A percentile compares a stretch with the other conserved stretches of the same genome.
These are phyloP conservation scores for Orestias chungarensis DNA, from an alignment of 2,797 vertebrate genomes.

Conservation along the genomic window DNA sequence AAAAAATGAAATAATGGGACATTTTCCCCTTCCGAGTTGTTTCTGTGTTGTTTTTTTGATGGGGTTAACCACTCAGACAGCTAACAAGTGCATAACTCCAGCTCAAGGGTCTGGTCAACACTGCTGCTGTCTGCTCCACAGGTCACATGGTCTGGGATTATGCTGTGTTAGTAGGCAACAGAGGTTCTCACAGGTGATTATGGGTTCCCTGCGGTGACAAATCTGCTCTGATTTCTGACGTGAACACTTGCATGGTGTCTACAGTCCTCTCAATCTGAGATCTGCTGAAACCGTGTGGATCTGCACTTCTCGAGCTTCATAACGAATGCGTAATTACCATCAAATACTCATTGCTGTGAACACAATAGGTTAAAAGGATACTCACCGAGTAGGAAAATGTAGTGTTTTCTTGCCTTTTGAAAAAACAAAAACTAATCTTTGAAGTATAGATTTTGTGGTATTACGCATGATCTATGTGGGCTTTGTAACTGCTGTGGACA, in stretches of 20 bases:
- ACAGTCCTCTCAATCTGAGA: constrained; percentile 47
- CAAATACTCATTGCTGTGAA: constrained; percentile 23
- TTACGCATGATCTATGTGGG: constrained; percentile 52
- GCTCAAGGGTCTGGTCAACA: constrained; percentile 67
- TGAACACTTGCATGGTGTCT: constrained; percentile 71
- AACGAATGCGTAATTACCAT: constrained; percentile 42
- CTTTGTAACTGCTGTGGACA: constrained; percentile 61
- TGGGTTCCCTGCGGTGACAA: constrained; percentile 62
- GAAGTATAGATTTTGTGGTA: constrained; percentile 31
- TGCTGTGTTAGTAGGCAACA: constrained; percentile 74
- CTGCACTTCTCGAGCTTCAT: constrained; percentile 55
- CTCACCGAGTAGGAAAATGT: constrained; percentile 7
- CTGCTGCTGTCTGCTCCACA: constrained; percentile 79
- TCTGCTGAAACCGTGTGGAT: constrained; percentile 56
- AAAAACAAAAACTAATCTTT: constrained; percentile 17
- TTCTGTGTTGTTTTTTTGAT: constrained; percentile 15
- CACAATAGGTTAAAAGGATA: constrained; percentile 34
- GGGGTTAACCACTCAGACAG: constrained; percentile 32
- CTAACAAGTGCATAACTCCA: constrained; percentile 31
- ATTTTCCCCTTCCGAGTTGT: constrained; percentile 3
- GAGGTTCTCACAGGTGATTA: constrained; percentile 82
- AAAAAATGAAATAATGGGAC: constrained; percentile 3
- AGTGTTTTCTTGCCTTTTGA: constrained; percentile 13
- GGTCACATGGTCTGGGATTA: constrained; percentile 79
- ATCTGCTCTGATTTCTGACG: constrained; percentile 65